Percentiles rank a stretch among this genome's conserved stretches.
Conservation (phyloP, 2,888 invertebrate genomes). For the Apodemia mormo region DNA sequence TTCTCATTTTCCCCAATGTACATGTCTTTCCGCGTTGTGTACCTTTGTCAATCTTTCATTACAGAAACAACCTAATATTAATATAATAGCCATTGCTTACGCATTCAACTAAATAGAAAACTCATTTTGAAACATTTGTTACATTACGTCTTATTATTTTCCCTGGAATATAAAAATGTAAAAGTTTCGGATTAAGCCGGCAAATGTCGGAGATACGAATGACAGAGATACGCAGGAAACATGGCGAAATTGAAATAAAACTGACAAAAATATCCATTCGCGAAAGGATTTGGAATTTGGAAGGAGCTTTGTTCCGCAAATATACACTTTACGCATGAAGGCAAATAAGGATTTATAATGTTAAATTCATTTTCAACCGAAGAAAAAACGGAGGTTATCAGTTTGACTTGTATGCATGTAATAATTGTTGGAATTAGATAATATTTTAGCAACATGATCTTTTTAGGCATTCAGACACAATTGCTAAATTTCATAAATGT, state of each 20-base stretch:
- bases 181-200: conserved; percentile 7
- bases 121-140: background rate
- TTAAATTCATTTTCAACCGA: background rate
- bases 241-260: background rate
- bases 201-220: background rate
- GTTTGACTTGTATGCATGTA: too few species aligned
- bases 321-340: background rate
- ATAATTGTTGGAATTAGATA: too few species aligned
- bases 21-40: too few species aligned
- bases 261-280: conserved; percentile 1
- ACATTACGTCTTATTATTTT: background rate
- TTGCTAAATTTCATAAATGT: too few species aligned
- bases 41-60: too few species aligned
- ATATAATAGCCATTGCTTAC: background rate
- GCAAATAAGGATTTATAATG: background rate
- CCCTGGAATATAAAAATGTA: background rate
- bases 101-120: background rate
- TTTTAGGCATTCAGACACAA: too few species aligned
- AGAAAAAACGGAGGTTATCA: too few species aligned
- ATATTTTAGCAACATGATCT: too few species aligned
- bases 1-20: too few species aligned
- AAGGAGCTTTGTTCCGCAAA: background rate
- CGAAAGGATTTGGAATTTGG: background rate
- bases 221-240: background rate
- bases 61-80: too few species aligned